These are phyloP conservation scores for Rhamphomyia laevipes DNA, from an alignment of 2,888 invertebrate genomes.

Conservation along the genomic window DNA sequence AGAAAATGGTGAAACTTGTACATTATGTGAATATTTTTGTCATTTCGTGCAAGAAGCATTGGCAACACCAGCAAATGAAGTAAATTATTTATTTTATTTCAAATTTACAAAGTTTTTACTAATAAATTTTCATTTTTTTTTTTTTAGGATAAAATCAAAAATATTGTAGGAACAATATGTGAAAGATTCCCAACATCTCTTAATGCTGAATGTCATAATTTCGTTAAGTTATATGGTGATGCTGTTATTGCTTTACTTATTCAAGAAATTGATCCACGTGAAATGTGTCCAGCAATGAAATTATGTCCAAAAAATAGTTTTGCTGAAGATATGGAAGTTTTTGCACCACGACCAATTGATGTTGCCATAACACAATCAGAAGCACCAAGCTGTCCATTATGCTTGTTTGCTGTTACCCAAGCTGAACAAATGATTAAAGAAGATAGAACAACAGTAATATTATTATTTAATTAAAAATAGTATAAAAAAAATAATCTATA, in stretches of 20 bases:
- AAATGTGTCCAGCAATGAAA: constrained; percentile 54
- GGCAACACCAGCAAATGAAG: constrained; percentile 55
- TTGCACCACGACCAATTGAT: constrained; percentile 29
- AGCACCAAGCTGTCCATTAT: constrained; percentile 67
- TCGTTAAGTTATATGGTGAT: constrained; percentile 68
- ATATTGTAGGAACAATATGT: constrained; percentile 58
- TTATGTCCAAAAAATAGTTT: constrained; percentile 48
- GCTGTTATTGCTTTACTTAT: constrained; percentile 66
- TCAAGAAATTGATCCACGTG: constrained; percentile 41
- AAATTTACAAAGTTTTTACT: not conserved
- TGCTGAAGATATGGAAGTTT: constrained; percentile 41
- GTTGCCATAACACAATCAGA: constrained; percentile 30
- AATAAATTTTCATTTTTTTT: constrained; percentile 2
- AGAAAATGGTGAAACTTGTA: constrained; percentile 47
- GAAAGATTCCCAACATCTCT: constrained; percentile 50
- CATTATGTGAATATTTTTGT: constrained; percentile 71
- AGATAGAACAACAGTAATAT: constrained; percentile 59
- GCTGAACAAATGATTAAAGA: constrained; percentile 60
- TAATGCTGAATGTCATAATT: constrained; percentile 54
- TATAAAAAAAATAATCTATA: not conserved
- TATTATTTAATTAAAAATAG: not conserved
- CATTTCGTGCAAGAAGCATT: constrained; percentile 66
- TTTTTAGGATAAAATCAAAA: constrained; percentile 53
- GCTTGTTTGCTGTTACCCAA: constrained; percentile 68
- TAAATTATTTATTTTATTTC: constrained; percentile 25